phyloP scores from a whole-genome alignment of 2,888 invertebrate genomes.

The Rhagonycha fulva region DNA sequence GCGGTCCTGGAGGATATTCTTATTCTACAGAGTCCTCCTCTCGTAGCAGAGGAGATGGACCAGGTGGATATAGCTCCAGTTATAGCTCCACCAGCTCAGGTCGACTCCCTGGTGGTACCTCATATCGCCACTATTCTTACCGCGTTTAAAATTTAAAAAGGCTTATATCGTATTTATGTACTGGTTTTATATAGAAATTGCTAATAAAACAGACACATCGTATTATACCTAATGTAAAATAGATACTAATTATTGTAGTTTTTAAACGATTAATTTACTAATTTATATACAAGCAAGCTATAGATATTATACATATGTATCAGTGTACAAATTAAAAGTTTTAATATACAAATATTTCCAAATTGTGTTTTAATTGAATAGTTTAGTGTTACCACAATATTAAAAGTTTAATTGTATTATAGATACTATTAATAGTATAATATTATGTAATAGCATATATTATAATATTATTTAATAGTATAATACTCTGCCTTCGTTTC shows the following conservation, averaged over 20 bases:
- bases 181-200: neutral
- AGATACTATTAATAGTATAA: too few species aligned
- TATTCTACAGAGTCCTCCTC: slow-evolving; percentile 76
- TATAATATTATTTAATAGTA: too few species aligned
- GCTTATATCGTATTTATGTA: neutral
- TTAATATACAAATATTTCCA: neutral
- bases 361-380: neutral
- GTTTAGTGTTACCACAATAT: too few species aligned
- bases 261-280: neutral
- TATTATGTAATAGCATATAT: too few species aligned
- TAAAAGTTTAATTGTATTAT: too few species aligned
- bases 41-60: slow-evolving; percentile 71
- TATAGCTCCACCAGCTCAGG: slow-evolving; percentile 80
- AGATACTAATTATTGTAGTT: neutral
- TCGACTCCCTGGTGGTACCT: slow-evolving; percentile 80
- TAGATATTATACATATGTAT: neutral
- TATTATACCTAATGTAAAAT: neutral
- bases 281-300: neutral
- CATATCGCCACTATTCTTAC: slow-evolving; percentile 85
- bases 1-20: slow-evolving; percentile 71
- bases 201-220: neutral
- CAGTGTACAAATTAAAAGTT: neutral
- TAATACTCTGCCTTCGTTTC: too few species aligned
- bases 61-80: slow-evolving; percentile 77
- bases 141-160: slow-evolving; percentile 69